Base-by-base conservation (phyloP, 2,888 invertebrate genomes). In the Drosophila aldrichi region DNA sequence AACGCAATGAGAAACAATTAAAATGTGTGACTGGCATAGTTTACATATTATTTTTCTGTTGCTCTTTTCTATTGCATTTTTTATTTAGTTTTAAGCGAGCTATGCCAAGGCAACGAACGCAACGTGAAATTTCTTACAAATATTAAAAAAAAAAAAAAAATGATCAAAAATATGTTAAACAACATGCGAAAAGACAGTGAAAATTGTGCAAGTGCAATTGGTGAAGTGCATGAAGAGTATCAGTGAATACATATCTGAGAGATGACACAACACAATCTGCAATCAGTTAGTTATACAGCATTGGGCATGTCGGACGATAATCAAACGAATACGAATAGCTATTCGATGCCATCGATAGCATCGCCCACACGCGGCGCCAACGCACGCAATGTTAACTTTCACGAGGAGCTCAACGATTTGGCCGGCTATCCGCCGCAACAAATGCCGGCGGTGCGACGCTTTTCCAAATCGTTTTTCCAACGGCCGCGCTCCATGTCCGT, bases 401-500 rank as follows among this genome's bases (percentile, higher is more conserved):
- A 90, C 59, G 90, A 92, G 55, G 92, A 92, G 38, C 78, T 88
- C 60, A 86, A 84, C 59, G 91, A 90, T 74, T 64, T 82, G 76
- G 79, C 91, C 55, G 88, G 89, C 34, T 91, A 91, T 73, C 88
- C 90, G 54, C 82, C 91, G 38, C 91, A 88, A 55, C 81, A 89
- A 67, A 68, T 84, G 59, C 87, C 91, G 32, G 73, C 87, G 58
- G 83, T 91, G 18, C 88, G 93, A 18, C 91, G 93, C 56, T 92
- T 92, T 44, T 93, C 93, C 41, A 92, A 92, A 74, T 84, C 91
- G 18, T 89, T 93, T 64, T 92, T 92, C 75, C 94, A 94, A 72
- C 94, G 93, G 91, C 97, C 95, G 3, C 94, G 95, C 41, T 97
- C 97, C 77, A 96, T 97, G 96, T 97, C 97, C 90, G 97, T 96